Percentiles rank a stretch among this genome's conserved stretches.
Conservation (phyloP, 2,797 vertebrate species). For the Avahi laniger region DNA sequence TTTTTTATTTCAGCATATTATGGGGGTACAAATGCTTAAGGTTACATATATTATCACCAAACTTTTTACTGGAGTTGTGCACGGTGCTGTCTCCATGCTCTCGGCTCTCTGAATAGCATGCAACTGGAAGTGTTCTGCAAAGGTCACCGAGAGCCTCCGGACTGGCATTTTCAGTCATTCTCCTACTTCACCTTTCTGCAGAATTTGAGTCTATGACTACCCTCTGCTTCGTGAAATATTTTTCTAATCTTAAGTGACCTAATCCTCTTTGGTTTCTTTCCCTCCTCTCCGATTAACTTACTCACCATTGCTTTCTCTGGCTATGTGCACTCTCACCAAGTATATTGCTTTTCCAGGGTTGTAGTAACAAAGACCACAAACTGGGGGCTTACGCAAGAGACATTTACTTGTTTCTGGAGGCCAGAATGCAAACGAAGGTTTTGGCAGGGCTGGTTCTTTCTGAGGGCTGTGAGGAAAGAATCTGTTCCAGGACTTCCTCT, state of each 20-base stretch:
- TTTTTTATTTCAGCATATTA: too few relatives aligned
- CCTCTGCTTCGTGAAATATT: constrained; percentile 1
- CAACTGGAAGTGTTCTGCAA: not conserved
- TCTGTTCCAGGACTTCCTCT: not conserved
- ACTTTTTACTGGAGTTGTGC: not conserved
- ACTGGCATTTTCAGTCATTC: constrained; percentile 45
- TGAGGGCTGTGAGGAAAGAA: not conserved
- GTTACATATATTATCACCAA: not conserved
- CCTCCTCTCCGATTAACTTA: not conserved
- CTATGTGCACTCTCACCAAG: not conserved
- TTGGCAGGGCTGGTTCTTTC: not conserved
- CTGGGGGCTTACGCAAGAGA: not conserved
- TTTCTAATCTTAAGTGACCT: constrained; percentile 17
- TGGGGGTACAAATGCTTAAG: too few relatives aligned
- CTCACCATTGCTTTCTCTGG: constrained; percentile 8
- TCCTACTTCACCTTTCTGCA: constrained; percentile 62
- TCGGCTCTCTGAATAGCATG: not conserved
- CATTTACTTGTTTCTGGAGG: not conserved
- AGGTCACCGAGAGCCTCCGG: not conserved
- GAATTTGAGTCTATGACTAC: constrained; percentile 32
- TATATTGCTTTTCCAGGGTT: not conserved
- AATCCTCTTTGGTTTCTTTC: not conserved
- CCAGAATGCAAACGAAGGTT: not conserved
- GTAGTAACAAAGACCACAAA: not conserved
- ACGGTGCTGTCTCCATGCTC: not conserved